Base-by-base conservation (phyloP, 2,888 invertebrate species). In the Synanthedon tipuliformis region DNA sequence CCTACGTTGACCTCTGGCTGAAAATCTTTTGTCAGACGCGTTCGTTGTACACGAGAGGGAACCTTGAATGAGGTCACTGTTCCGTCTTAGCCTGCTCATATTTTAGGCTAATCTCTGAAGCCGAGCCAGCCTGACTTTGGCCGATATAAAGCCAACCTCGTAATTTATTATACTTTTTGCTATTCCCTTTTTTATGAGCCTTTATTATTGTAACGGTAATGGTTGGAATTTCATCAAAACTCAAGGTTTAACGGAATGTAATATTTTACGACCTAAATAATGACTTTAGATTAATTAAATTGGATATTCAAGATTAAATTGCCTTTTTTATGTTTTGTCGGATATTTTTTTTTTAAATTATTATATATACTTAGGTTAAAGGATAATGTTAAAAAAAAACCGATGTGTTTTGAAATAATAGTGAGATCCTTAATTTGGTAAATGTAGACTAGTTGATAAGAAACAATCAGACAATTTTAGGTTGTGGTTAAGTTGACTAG, bases 91-190 rank as follows among this genome's bases (percentile, higher is more conserved):
- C 23, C 49, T 18, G 23, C 49, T 49, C 49, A 49, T 49, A 49
- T 49, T 49, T 49, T 49, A 49, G 23, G 49, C 49, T 49, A 49
- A 49, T 49, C 49, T 49, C 49, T 49, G 49, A 23, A 49, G 23
- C 49, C 23, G 49, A 49, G 49, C 49, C 18, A 16, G 49, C 49
- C 49, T 49, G 49, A 49, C 49, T 49, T 49, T 49, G 12, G 16
- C 49, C 49, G 49, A 49, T 49, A 49, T 49, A 49, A 49, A 49
- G 49, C 49, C 49, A 49, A 49, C 49, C 49, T 16, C 49, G 12
- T 16, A 49, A 49, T 49, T 49, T 49, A 49, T 49, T 49, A 49
- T 49, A 16, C 18, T 49, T 49, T 18, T 49, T 49, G 45, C 15
- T 45, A 45, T 45, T 34, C 34, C 34, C 34, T 34, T 45, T 45